Evolutionary conservation across 1,140 invertebrate genomes (phyloP).

Genomic region (Agrypnia vestita): DNA sequence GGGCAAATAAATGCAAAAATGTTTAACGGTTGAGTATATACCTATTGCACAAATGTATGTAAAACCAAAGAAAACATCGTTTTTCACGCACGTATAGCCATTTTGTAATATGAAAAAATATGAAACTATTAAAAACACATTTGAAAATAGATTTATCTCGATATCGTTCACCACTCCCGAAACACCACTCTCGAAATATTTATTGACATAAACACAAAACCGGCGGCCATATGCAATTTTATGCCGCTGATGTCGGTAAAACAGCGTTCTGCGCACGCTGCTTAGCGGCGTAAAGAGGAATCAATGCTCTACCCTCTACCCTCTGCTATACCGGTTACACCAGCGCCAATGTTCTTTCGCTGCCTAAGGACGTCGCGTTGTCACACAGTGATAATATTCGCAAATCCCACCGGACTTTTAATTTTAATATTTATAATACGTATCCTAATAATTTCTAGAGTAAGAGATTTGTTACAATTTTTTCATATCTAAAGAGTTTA

Average conservation of each 20-base stretch:
- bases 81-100: constrained; percentile 1
- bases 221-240: constrained; percentile 58
- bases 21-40: constrained; percentile 32
- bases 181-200: constrained; percentile 29
- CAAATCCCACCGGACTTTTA: no score
- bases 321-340: no score
- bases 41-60: constrained; percentile 49
- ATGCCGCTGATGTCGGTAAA: constrained; percentile 54
- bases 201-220: constrained; percentile 57
- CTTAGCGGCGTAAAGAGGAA: constrained; percentile 30
- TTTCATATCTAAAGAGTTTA: no score
- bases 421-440: no score
- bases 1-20: constrained; percentile 33
- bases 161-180: constrained; percentile 45
- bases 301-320: constrained; percentile 5
- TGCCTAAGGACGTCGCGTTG: no score
- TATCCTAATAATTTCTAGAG: no score
- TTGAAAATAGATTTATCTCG: constrained; percentile 15
- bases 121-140: constrained; percentile 34
- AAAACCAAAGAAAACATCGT: constrained; percentile 36
- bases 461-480: no score
- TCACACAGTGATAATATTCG: no score
- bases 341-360: no score
- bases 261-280: constrained; percentile 35
- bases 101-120: constrained; percentile 3